phyloP scores from a whole-genome alignment of 2,888 invertebrate genomes.

The Andrena trimmerana region DNA sequence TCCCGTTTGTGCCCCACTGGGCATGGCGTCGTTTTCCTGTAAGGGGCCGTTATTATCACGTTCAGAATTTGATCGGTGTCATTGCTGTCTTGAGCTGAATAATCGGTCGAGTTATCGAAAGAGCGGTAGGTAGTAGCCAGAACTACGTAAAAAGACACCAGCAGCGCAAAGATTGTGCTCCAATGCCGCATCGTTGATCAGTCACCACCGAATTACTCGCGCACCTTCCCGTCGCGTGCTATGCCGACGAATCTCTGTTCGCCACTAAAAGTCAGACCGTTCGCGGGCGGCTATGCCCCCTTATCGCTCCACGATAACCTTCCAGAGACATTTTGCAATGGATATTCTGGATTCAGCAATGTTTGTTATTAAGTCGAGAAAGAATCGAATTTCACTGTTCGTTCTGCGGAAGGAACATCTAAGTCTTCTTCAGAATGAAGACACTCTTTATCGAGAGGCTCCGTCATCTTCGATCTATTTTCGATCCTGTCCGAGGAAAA shows the following conservation, averaged over 20 bases:
- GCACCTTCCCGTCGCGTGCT: neutral
- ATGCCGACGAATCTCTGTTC: constrained; percentile 19
- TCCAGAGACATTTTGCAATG: neutral
- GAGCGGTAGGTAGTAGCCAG: constrained; percentile 53
- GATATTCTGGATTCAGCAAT: too few species aligned
- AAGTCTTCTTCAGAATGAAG: neutral
- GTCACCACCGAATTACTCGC: neutral
- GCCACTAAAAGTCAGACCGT: constrained; percentile 23
- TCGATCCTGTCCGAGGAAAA: too few species aligned
- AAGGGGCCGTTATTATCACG: constrained; percentile 73
- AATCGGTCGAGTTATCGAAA: neutral
- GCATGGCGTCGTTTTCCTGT: constrained; percentile 59
- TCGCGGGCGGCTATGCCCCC: neutral
- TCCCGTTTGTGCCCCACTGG: constrained; percentile 72
- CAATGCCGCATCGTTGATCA: constrained; percentile 20
- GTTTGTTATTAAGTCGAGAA: neutral
- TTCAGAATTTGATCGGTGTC: neutral
- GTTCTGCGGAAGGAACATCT: too few species aligned
- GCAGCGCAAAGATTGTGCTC: constrained; percentile 41
- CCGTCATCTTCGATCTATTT: too few species aligned
- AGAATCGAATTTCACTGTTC: neutral
- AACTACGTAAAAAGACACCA: constrained; percentile 12
- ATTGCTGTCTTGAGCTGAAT: constrained; percentile 19
- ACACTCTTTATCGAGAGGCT: too few species aligned
- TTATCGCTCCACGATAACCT: constrained; percentile 44